Evolutionary conservation across 2,888 invertebrate species (phyloP), one percentile per base, ranked within the genome.

Genomic region (Cerastoderma edule): DNA sequence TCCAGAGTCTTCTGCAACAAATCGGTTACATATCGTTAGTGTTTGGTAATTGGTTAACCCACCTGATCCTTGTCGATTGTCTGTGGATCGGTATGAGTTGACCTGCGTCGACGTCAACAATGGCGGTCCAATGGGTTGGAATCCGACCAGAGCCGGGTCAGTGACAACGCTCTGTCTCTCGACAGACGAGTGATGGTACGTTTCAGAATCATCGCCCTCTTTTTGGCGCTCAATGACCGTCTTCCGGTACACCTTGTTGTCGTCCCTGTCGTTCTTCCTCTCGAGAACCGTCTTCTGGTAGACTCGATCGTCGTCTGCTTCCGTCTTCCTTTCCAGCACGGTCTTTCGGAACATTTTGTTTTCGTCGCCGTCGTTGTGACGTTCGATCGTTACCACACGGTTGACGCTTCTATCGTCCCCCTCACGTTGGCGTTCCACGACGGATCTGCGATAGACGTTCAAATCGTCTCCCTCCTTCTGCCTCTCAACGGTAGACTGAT

Each of bases 91-190:
- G 24, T 60, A 32, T 8, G 39, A 35, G 2, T 32, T n/a, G 8
- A 22, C 24, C 39, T 35, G 60, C 10, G 60, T 60, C 27, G 60
- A 60, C 24, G 60, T 60, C 13, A 39, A 33, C 27, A 60, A 39
- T 0, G 60, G 60, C 22, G 60, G 24, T 33, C 39, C 60, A 60
- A 39, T n/a, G 2, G 22, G 3, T 4, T 22, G 16, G 10, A 60
- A 60, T 16, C 39, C 60, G 2, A 28, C 24, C 53, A 53, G 22
- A 22, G 27, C 53, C 24, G 53, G 53, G n/a, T 53, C 53, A 13
- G 22, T 27, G 3, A n/a, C 39, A 39, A 8, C 16, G 16, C 39
- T 39, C 8, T 39, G 10, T 8, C 39, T 39, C 8, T 8, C 16
- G 39, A 8, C 39, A 39, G 10, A 13, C 8, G 39, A 8, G 16